Evolutionary conservation across 2,113 vertebrate genomes (phyloP).

Genomic region (Rutilus rutilus): DNA sequence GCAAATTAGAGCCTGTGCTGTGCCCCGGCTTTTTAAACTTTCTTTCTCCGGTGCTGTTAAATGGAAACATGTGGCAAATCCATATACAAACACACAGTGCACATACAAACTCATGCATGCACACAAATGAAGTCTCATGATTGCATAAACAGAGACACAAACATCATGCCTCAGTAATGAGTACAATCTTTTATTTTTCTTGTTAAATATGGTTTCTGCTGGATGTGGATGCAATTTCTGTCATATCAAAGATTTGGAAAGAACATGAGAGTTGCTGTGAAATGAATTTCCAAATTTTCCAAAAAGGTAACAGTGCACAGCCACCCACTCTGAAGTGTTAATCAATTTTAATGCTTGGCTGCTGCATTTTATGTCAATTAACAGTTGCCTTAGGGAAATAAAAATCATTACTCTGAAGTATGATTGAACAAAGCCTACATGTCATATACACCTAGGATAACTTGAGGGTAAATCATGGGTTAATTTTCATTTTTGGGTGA

Average conservation of each 20-base stretch:
- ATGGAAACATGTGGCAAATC: constrained; percentile 53
- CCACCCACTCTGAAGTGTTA: constrained; percentile 29
- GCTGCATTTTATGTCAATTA: constrained; percentile 18
- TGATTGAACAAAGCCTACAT: constrained; percentile 3
- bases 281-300: constrained; percentile 11
- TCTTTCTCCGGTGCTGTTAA: constrained; percentile 63
- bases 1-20: constrained; percentile 65
- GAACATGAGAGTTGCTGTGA: not conserved
- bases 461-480: too few relatives aligned
- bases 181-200: not conserved
- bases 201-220: constrained; percentile 39
- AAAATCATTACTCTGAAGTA: not conserved
- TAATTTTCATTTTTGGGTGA: too few relatives aligned
- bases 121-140: constrained; percentile 1
- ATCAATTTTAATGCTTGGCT: constrained; percentile 11
- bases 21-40: constrained; percentile 46
- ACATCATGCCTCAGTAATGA: constrained; percentile 9
- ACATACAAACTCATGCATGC: not conserved
- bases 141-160: not conserved
- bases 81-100: constrained; percentile 20
- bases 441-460: not conserved
- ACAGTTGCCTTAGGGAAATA: constrained; percentile 7
- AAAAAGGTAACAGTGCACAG: not conserved
- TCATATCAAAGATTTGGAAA: not conserved
- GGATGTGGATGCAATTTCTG: not conserved